phyloP scores from a whole-genome alignment of 35 echinoderm and acorn worm genomes.

The Stichopus chloronotus region DNA sequence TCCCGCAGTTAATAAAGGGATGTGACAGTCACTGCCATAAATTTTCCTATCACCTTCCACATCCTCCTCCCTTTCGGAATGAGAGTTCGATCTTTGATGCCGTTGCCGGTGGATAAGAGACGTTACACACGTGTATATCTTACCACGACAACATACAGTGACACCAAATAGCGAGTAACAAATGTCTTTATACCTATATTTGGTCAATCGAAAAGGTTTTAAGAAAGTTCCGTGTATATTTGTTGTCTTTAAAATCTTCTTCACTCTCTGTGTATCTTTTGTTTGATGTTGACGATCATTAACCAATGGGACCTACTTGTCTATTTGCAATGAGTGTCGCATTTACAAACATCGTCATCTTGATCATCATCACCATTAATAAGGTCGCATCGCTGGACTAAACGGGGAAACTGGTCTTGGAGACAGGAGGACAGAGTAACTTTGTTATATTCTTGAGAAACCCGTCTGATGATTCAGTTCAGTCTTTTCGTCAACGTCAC shows the following conservation, averaged over 20 bases:
- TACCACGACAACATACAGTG: not conserved
- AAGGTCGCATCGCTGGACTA: not conserved
- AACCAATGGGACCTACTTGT: not conserved
- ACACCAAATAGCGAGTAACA: not conserved
- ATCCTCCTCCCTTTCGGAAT: not conserved
- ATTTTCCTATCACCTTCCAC: not conserved
- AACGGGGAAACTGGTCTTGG: not conserved
- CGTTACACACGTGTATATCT: not conserved
- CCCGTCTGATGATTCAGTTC: too few relatives aligned
- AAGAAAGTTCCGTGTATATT: too few relatives aligned
- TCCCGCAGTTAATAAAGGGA: not conserved
- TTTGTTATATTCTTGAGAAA: too few relatives aligned
- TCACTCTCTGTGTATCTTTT: not conserved
- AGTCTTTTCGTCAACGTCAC: too few relatives aligned
- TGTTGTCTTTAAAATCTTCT: too few relatives aligned
- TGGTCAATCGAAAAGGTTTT: too few relatives aligned
- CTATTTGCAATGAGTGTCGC: not conserved
- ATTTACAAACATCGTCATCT: not conserved
- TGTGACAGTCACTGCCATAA: not conserved
- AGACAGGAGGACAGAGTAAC: not conserved
- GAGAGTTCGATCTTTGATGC: not conserved
- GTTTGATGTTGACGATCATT: constrained; percentile 29
- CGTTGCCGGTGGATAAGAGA: not conserved
- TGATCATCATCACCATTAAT: not conserved
- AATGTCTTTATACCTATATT: too few relatives aligned